A percentile compares a stretch with the other conserved stretches of the same genome.
Conservation (phyloP, 2,888 invertebrate genomes). For the Ligdia adustata region DNA sequence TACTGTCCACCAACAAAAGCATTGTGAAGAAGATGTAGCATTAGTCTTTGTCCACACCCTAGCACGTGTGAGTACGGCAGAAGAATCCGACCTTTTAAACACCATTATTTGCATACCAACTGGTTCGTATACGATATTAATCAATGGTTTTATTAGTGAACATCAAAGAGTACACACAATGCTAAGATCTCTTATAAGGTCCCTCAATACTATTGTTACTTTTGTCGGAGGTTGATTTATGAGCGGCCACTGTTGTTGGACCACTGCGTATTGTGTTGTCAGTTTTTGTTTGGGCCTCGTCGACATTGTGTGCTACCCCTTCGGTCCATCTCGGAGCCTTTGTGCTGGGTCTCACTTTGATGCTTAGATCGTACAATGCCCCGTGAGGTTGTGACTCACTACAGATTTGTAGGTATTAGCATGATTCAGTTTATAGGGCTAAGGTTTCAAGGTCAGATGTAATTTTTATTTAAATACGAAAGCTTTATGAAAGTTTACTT, state of each 20-base stretch:
- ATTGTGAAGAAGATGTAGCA: conserved; percentile 75
- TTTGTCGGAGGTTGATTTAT: conserved; percentile 83
- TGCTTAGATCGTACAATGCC: conserved; percentile 75
- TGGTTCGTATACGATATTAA: conserved; percentile 83
- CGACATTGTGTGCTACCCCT: conserved; percentile 81
- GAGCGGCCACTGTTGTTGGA: conserved; percentile 82
- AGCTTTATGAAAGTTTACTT: too few relatives aligned
- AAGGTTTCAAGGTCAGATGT: conserved; percentile 24
- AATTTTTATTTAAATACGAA: not conserved
- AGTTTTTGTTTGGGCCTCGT: conserved; percentile 81
- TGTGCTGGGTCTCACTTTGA: conserved; percentile 80
- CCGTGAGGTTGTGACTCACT: conserved; percentile 57
- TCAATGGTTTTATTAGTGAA: conserved; percentile 84
- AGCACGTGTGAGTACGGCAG: conserved; percentile 78
- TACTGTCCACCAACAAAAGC: conserved; percentile 55
- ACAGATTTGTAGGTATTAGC: conserved; percentile 53
- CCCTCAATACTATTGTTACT: conserved; percentile 84
- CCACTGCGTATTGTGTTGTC: conserved; percentile 81
- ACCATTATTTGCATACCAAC: conserved; percentile 82
- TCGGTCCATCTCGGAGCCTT: conserved; percentile 75
- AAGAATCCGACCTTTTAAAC: conserved; percentile 66
- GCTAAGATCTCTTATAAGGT: conserved; percentile 84
- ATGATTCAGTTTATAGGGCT: conserved; percentile 35
- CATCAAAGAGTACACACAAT: conserved; percentile 83
- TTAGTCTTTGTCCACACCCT: conserved; percentile 68